Conservation (phyloP, 2,113 vertebrate genomes). For the Rhineura floridana region DNA sequence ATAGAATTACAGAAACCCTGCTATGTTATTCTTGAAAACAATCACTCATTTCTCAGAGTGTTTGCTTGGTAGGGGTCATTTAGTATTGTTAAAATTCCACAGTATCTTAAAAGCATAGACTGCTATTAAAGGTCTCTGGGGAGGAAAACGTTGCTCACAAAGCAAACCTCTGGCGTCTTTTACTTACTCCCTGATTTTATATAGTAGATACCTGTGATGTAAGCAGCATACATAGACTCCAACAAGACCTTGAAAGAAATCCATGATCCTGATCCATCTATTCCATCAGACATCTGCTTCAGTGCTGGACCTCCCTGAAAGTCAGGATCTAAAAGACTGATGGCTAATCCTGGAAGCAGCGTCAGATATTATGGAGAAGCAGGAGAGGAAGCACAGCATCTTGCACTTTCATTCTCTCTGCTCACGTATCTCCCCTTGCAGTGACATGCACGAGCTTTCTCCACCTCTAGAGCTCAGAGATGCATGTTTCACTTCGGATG, state of each 20-base stretch:
- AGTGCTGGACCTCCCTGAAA: neutral
- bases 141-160: neutral
- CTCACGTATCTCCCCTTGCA: neutral
- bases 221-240: conserved; percentile 28
- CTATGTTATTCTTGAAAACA: conserved; percentile 51
- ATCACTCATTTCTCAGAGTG: conserved; percentile 48
- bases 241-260: conserved; percentile 24
- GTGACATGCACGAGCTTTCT: neutral
- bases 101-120: conserved; percentile 43
- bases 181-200: neutral
- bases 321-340: neutral
- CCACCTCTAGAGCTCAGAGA: neutral
- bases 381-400: neutral
- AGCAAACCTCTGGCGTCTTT: neutral
- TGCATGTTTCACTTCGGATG: neutral
- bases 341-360: neutral
- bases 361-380: neutral
- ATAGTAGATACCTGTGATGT: neutral
- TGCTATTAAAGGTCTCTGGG: conserved; percentile 24
- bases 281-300: neutral
- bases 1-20: conserved; percentile 51
- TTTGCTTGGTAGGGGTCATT: conserved; percentile 58
- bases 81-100: conserved; percentile 36
- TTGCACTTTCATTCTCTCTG: neutral
- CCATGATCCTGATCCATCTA: neutral